A percentile compares a stretch with the other conserved stretches of the same genome.
phyloP scores from a whole-genome alignment of 2,888 invertebrate genomes.

The Hypomecis punctinalis region DNA sequence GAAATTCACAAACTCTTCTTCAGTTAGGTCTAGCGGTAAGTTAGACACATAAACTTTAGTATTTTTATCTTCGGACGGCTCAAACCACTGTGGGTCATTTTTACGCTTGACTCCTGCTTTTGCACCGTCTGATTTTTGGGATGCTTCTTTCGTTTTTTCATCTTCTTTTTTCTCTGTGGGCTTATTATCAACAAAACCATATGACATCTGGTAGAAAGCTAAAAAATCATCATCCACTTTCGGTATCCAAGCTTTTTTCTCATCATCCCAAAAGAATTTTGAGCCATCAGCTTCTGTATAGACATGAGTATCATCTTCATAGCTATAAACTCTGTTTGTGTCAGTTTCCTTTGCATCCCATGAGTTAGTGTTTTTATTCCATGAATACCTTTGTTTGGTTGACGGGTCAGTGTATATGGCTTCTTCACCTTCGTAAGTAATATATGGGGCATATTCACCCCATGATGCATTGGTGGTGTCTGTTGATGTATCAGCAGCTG shows the following conservation, averaged over 20 bases:
- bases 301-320: conserved; percentile 91
- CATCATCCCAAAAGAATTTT: conserved; percentile 95
- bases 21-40: conserved; percentile 94
- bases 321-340: conserved; percentile 84
- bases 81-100: conserved; percentile 94
- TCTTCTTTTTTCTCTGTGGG: conserved; percentile 58
- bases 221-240: conserved; percentile 98
- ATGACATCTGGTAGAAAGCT: conserved; percentile 97
- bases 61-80: conserved; percentile 92
- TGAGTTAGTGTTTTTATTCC: conserved; percentile 82
- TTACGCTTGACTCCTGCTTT: conserved; percentile 81
- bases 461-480: conserved; percentile 50
- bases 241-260: conserved; percentile 98
- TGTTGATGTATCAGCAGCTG: conserved; percentile 17
- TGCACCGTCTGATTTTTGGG: conserved; percentile 68
- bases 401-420: conserved; percentile 91
- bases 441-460: conserved; percentile 84
- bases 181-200: conserved; percentile 91
- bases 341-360: conserved; percentile 78
- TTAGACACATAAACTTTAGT: conserved; percentile 98
- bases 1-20: conserved; percentile 95
- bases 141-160: conserved; percentile 63
- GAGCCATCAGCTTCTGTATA: conserved; percentile 95
- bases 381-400: conserved; percentile 87
- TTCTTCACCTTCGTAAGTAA: conserved; percentile 88